phyloP scores from a whole-genome alignment of 2,113 vertebrate species.

The Scytalopus superciliaris region DNA sequence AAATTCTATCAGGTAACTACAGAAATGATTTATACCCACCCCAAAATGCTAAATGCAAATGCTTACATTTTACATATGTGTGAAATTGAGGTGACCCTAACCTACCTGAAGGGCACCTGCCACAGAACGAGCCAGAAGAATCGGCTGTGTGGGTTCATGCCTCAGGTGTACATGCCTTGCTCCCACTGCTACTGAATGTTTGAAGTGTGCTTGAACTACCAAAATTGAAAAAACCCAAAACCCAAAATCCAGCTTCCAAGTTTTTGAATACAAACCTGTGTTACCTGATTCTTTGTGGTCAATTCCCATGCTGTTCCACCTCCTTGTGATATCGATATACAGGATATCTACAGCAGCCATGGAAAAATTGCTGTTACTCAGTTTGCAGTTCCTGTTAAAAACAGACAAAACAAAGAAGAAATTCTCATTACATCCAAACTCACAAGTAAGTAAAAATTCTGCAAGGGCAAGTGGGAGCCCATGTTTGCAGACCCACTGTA shows the following conservation, averaged over 20 bases:
- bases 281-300: conserved; percentile 91
- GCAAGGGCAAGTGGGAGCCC: neutral
- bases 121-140: neutral
- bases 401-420: neutral
- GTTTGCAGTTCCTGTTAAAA: conserved; percentile 86
- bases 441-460: neutral
- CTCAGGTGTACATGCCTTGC: neutral
- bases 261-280: neutral
- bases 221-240: neutral
- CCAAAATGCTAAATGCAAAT: neutral
- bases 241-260: neutral
- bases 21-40: neutral
- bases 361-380: conserved; percentile 88
- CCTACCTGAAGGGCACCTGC: neutral
- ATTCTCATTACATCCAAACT: neutral
- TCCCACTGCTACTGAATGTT: neutral
- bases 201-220: neutral
- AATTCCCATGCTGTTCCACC: conserved; percentile 78
- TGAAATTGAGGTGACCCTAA: neutral
- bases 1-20: neutral
- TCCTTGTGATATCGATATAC: conserved; percentile 95
- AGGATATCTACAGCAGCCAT: conserved; percentile 96
- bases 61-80: neutral
- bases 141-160: neutral
- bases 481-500: neutral